phyloP scores from a whole-genome alignment of 2,888 invertebrate genomes.

The Podabrus alpinus region DNA sequence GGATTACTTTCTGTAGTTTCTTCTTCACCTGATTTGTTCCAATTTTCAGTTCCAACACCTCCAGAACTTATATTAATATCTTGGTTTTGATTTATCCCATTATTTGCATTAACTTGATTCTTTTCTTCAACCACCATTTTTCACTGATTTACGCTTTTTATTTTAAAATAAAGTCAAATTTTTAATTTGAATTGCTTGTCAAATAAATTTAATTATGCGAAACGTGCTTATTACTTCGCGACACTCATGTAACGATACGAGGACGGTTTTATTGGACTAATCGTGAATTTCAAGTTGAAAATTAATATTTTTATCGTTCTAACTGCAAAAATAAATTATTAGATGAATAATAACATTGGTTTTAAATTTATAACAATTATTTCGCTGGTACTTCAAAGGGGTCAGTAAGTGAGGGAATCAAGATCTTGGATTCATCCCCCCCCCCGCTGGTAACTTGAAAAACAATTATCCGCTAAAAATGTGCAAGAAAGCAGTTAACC shows the following conservation, averaged over 20 bases:
- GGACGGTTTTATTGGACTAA: neutral
- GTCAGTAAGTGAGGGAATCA: too few species aligned
- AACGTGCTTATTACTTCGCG: neutral
- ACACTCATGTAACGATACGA: neutral
- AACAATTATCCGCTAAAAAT: too few species aligned
- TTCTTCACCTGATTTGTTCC: neutral
- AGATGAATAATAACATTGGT: too few species aligned
- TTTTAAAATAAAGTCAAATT: neutral
- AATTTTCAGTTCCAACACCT: too few species aligned
- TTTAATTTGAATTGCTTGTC: neutral
- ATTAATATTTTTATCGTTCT: neutral
- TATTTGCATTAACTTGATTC: neutral
- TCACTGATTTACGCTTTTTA: neutral
- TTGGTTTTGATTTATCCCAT: neutral
- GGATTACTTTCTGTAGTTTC: neutral
- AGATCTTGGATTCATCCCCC: too few species aligned
- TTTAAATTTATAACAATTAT: too few species aligned
- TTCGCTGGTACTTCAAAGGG: too few species aligned
- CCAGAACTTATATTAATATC: neutral
- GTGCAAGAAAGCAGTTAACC: too few species aligned
- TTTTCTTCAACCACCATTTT: neutral
- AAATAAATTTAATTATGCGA: neutral
- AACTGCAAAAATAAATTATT: too few species aligned
- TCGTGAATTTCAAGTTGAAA: neutral
- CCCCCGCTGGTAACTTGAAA: too few species aligned